Conservation (phyloP, 2,797 vertebrate species). For the Taenioides sp. region DNA sequence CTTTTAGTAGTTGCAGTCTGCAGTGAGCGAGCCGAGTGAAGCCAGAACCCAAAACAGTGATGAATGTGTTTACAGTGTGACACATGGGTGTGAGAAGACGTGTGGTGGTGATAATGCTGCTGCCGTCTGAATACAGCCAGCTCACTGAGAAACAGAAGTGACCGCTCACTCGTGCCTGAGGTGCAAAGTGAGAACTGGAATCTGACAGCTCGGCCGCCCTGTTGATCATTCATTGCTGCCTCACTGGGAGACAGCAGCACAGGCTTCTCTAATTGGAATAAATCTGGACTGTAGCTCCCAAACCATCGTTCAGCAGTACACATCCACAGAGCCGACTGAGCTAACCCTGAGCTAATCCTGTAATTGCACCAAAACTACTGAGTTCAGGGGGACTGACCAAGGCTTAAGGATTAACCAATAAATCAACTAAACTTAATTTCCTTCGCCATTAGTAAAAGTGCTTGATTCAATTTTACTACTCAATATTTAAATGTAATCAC, state of each 20-base stretch:
- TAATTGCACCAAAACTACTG: conserved; percentile 8
- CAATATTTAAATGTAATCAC: background rate
- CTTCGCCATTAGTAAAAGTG: background rate
- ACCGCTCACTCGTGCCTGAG: conserved; percentile 27
- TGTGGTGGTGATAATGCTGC: conserved; percentile 19
- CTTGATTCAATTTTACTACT: conserved; percentile 1
- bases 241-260: conserved; percentile 34
- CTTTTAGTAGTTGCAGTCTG: conserved; percentile 9
- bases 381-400: background rate
- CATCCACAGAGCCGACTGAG: conserved; percentile 18
- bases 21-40: background rate
- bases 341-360: conserved; percentile 13
- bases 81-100: conserved; percentile 30
- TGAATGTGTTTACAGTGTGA: conserved; percentile 39
- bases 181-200: conserved; percentile 39
- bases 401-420: conserved; percentile 10
- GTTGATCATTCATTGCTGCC: conserved; percentile 50
- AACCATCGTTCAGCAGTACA: conserved; percentile 34
- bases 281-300: conserved; percentile 27
- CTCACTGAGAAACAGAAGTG: conserved; percentile 36
- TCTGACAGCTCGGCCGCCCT: conserved; percentile 41
- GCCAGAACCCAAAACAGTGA: conserved; percentile 10
- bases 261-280: conserved; percentile 50
- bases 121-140: conserved; percentile 22
- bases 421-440: background rate